A percentile compares a stretch with the other conserved stretches of the same genome.
These are phyloP conservation scores for Phodopus roborovskii DNA, from an alignment of 2,113 vertebrate species.

Conservation along the genomic window DNA sequence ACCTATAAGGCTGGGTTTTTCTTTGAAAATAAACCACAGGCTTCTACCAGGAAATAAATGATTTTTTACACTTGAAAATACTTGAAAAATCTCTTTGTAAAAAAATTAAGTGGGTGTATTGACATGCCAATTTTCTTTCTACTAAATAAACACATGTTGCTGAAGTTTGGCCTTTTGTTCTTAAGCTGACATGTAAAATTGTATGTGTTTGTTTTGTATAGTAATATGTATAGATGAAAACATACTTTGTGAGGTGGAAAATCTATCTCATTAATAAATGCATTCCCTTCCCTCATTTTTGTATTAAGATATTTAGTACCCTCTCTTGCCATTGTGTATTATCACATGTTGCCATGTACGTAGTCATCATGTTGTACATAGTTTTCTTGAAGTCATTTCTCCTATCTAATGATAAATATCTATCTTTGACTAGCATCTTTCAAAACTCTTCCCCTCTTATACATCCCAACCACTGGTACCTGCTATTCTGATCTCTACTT, in stretches of 20 bases:
- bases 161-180: neutral
- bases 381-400: neutral
- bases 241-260: neutral
- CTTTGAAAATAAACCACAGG: slow-evolving; percentile 34
- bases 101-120: slow-evolving; percentile 14
- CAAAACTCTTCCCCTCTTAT: neutral
- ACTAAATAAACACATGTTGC: slow-evolving; percentile 27
- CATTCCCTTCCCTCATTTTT: neutral
- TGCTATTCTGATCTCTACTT: neutral
- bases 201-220: neutral
- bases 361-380: neutral
- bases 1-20: slow-evolving; percentile 10
- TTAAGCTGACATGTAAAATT: neutral
- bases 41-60: slow-evolving; percentile 29
- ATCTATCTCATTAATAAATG: neutral
- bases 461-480: neutral
- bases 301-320: neutral
- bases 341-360: neutral
- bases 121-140: slow-evolving; percentile 7
- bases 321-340: neutral
- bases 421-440: neutral
- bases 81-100: neutral
- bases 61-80: slow-evolving; percentile 39
- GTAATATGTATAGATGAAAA: neutral
- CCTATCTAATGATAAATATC: neutral